Percentiles rank a stretch among this genome's conserved stretches.
These are phyloP conservation scores for Sternarchorhynchus goeldii DNA, from an alignment of 2,797 vertebrate species.

Conservation along the genomic window DNA sequence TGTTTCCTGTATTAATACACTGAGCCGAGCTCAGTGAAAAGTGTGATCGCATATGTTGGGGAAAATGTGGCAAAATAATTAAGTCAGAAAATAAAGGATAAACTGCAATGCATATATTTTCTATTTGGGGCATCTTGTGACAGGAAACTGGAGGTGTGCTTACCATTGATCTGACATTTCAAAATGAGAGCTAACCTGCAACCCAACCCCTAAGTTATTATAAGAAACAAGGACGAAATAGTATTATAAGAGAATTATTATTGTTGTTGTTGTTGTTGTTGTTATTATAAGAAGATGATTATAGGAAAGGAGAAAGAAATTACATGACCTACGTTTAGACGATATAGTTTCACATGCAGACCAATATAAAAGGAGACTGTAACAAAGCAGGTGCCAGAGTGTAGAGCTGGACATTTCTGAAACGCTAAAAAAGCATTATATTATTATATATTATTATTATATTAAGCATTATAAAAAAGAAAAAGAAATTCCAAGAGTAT, in stretches of 20 bases:
- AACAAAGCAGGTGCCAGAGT: conserved; percentile 23
- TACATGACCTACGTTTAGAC: conserved; percentile 34
- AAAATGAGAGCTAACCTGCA: no score
- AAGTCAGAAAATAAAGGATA: conserved; percentile 36
- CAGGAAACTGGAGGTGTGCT: neutral
- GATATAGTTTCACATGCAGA: conserved; percentile 4
- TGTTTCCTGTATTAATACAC: no score
- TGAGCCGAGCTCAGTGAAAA: neutral
- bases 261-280: no score
- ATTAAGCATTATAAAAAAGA: neutral
- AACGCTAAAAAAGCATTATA: conserved; percentile 3
- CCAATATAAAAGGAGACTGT: conserved; percentile 19
- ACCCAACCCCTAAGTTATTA: no score
- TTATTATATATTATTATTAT: neutral
- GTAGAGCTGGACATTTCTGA: conserved; percentile 21
- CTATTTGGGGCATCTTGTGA: neutral
- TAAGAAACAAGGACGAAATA: neutral
- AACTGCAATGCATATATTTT: conserved; percentile 11
- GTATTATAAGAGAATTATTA: neutral
- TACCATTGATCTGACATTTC: neutral
- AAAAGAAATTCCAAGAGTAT: neutral
- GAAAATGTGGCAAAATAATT: conserved; percentile 35
- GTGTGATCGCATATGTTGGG: conserved; percentile 14
- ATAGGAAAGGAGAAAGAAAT: neutral
- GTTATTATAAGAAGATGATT: no score